Evolutionary conservation across 2,797 vertebrate genomes (phyloP).

Genomic region (Scarus forsteni): DNA sequence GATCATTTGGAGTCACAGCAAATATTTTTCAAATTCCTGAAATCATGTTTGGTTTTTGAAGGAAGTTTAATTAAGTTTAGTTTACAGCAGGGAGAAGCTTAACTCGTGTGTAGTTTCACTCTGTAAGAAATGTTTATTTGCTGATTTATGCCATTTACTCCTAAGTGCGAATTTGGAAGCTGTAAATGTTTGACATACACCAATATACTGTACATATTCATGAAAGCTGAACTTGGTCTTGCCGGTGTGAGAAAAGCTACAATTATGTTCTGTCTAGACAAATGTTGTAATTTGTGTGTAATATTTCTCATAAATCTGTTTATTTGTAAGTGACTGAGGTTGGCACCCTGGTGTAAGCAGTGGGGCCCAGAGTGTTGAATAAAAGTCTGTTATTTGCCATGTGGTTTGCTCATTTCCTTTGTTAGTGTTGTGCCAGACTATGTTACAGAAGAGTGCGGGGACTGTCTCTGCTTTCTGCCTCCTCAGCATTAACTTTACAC

Average conservation of each 20-base stretch:
- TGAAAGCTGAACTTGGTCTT: constrained; percentile 57
- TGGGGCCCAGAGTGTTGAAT: constrained; percentile 70
- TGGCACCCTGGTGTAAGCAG: constrained; percentile 73
- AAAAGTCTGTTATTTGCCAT: constrained; percentile 81
- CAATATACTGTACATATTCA: constrained; percentile 57
- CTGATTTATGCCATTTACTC: constrained; percentile 54
- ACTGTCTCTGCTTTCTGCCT: constrained; percentile 71
- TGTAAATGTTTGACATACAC: constrained; percentile 63
- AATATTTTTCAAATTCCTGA: constrained; percentile 22
- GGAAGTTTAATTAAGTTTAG: constrained; percentile 26
- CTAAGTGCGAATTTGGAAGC: constrained; percentile 62
- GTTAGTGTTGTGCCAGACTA: constrained; percentile 79
- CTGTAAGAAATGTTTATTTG: constrained; percentile 49
- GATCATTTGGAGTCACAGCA: constrained; percentile 16
- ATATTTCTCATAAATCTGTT: constrained; percentile 78
- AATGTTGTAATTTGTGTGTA: constrained; percentile 79
- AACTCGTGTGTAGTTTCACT: constrained; percentile 35
- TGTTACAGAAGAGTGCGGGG: constrained; percentile 66
- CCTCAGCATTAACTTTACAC: constrained; percentile 66
- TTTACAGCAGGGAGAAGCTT: constrained; percentile 10
- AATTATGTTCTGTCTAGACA: constrained; percentile 79
- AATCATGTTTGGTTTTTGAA: constrained; percentile 15
- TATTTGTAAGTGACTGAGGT: constrained; percentile 73
- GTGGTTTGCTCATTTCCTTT: constrained; percentile 87
- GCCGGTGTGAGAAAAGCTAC: constrained; percentile 66